These are phyloP conservation scores for Bungarus multicinctus DNA, from an alignment of 2,113 vertebrate species.

Conservation along the genomic window DNA sequence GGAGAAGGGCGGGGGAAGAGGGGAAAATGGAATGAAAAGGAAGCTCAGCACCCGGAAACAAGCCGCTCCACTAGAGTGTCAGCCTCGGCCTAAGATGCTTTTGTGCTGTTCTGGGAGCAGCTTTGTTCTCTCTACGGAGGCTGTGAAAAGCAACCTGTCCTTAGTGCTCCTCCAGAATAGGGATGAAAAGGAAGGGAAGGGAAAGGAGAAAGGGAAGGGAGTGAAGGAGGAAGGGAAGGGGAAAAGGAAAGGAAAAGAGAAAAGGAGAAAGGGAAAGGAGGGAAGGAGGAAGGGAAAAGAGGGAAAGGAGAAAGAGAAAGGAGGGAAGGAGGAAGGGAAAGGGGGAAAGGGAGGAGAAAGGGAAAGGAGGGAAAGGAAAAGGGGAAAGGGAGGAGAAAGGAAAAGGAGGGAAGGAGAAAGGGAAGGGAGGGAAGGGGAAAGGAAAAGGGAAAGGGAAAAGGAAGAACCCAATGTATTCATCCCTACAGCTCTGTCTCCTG, in stretches of 20 bases:
- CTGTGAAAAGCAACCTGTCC: too few species aligned
- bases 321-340: too few species aligned
- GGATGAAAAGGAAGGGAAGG: neutral
- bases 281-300: too few species aligned
- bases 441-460: too few species aligned
- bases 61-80: fast-evolving
- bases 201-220: too few species aligned
- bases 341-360: too few species aligned
- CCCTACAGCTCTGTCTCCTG: neutral
- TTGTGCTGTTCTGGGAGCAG: neutral
- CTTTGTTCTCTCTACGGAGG: too few species aligned
- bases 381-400: too few species aligned
- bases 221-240: too few species aligned
- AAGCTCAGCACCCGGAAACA: neutral
- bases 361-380: neutral
- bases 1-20: neutral
- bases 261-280: too few species aligned
- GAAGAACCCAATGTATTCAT: neutral
- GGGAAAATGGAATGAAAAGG: neutral
- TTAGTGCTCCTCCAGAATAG: neutral
- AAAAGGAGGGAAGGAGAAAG: too few species aligned
- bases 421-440: neutral
- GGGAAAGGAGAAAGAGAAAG: too few species aligned
- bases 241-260: neutral
- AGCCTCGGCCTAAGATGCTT: neutral